These are phyloP conservation scores for Myotis davidii DNA, from an alignment of 2,113 vertebrate species.

Conservation along the genomic window DNA sequence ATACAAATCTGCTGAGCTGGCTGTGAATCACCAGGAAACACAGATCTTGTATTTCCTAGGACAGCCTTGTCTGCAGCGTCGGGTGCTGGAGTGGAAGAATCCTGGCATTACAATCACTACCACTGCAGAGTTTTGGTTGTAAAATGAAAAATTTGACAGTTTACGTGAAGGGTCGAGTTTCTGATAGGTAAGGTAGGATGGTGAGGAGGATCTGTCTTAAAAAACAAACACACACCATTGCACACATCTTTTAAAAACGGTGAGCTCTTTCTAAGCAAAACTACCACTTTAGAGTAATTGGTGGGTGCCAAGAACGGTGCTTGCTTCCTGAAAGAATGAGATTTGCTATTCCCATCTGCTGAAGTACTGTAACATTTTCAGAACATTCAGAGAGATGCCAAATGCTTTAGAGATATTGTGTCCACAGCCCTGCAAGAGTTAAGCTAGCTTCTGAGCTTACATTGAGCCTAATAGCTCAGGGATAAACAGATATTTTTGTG, in stretches of 20 bases:
- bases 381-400: background rate
- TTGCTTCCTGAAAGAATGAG: conserved; percentile 44
- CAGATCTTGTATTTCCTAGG: background rate
- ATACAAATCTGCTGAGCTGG: background rate
- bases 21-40: conserved; percentile 36
- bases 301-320: background rate
- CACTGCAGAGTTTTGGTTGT: background rate
- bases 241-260: background rate
- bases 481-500: conserved; percentile 22
- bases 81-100: background rate
- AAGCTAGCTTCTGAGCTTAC: conserved; percentile 13
- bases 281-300: conserved; percentile 23
- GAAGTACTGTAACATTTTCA: background rate
- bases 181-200: background rate
- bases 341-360: background rate
- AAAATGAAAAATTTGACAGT: conserved; percentile 1
- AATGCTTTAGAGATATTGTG: conserved; percentile 30
- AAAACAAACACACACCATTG: background rate
- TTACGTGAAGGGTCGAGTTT: background rate
- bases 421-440: background rate
- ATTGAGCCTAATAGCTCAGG: background rate
- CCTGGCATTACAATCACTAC: background rate
- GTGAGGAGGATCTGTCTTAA: background rate
- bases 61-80: background rate
- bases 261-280: background rate